Conservation (phyloP, 2,113 vertebrate genomes). For the Probosciger aterrimus region DNA sequence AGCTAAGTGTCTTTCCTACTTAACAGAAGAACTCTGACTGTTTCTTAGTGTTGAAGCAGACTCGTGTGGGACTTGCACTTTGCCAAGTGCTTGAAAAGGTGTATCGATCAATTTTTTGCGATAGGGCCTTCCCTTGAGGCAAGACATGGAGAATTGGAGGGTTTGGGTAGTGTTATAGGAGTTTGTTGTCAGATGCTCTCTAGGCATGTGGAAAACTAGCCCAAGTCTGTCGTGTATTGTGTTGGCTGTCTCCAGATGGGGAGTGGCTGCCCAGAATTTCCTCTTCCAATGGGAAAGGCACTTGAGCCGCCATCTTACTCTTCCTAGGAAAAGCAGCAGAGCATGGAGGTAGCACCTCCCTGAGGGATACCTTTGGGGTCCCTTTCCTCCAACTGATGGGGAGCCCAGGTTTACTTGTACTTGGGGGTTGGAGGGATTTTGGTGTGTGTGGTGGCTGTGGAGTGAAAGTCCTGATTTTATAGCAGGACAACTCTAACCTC, state of each 20-base stretch:
- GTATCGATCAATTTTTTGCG: not conserved
- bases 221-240: too few species aligned
- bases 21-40: not conserved
- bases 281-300: not conserved
- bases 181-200: not conserved
- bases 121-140: not conserved
- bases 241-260: not conserved
- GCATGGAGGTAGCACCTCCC: not conserved
- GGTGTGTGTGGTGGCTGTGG: not conserved
- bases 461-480: not conserved
- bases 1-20: not conserved
- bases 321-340: not conserved
- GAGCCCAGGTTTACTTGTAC: too few species aligned
- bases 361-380: not conserved
- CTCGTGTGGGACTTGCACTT: not conserved
- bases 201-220: not conserved
- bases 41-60: not conserved
- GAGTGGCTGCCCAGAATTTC: not conserved
- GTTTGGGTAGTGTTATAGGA: not conserved
- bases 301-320: not conserved
- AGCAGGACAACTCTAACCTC: not conserved
- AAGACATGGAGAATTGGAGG: not conserved
- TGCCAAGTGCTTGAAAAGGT: not conserved
- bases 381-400: not conserved
- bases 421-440: not conserved